Base-by-base conservation (phyloP, 2,888 invertebrate genomes). In the Coremacera marginata region DNA sequence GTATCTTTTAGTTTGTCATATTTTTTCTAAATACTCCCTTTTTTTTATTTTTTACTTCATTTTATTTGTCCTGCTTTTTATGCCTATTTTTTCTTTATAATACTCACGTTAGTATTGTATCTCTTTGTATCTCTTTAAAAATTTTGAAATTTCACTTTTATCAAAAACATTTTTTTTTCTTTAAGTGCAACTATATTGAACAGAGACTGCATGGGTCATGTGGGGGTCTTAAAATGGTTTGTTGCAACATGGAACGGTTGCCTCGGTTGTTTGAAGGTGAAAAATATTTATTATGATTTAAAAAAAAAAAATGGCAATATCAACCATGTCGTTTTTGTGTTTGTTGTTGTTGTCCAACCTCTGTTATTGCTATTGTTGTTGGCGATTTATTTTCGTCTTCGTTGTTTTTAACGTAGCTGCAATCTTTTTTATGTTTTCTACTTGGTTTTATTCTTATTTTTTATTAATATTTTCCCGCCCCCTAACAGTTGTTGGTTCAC, bases 371-470 rank as follows among this genome's bases (percentile, higher is more conserved):
- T 68, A 25, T 57, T 55, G 37, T 51, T 75, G 37, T 68, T 57
- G 67, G 25, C 55, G 37, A 55, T 37, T 68, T 68, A n/a, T 19
- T 27, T 70, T 19, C 22, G 62, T 62, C 16, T 70, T 31, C 52
- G 51, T 31, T 70, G 25, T 25, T 49, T 44, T 67, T 19, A 22
- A 22, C 67, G 67, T 34, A 19, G 16, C 67, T 67, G 67, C 25
- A 44, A 19, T 44, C 49, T 65, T 65, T 65, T 16, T 34, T 31
- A n/a, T n/a, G 2, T 2, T 27, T 65, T 14, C 3, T 5, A 55
- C 9, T 25, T 16, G 11, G 60, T 62, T 11, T 34, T n/a, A 22
- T 65, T 22, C 22, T 74, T 65, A 31, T 67, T 37, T 57, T 31
- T 37, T 55, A 19, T 57, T 57, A 37, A 37, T 65, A 5, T 37